phyloP scores from a whole-genome alignment of 2,797 vertebrate species.

The Pseudomugil tenellus region DNA sequence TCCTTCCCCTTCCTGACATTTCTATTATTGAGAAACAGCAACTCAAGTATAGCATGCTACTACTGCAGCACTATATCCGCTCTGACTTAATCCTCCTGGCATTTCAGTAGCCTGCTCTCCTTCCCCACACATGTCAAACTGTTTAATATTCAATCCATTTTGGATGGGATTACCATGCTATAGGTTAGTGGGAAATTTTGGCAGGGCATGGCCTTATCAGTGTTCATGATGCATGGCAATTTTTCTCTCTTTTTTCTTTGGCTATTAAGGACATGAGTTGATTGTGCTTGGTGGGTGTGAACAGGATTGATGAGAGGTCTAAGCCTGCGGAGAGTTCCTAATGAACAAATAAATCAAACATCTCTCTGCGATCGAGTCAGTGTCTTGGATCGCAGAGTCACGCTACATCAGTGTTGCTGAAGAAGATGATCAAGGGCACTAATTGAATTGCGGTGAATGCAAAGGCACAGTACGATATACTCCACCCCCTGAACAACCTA shows the following conservation, averaged over 20 bases:
- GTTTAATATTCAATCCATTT: slow-evolving; percentile 78
- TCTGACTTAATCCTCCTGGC: slow-evolving; percentile 79
- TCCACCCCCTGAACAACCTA: slow-evolving; percentile 62
- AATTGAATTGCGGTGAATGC: slow-evolving; percentile 78
- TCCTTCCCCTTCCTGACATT: slow-evolving; percentile 70
- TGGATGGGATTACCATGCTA: slow-evolving; percentile 64
- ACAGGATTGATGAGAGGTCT: slow-evolving; percentile 74
- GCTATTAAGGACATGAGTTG: slow-evolving; percentile 48
- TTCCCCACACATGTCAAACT: slow-evolving; percentile 63
- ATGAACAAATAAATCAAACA: slow-evolving; percentile 82
- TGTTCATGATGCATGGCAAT: slow-evolving; percentile 55
- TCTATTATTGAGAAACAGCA: slow-evolving; percentile 79
- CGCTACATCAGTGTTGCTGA: slow-evolving; percentile 70
- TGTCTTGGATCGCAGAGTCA: slow-evolving; percentile 60
- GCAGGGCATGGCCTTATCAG: slow-evolving; percentile 59
- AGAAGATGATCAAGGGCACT: slow-evolving; percentile 76
- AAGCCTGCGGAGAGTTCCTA: slow-evolving; percentile 63
- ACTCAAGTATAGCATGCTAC: slow-evolving; percentile 60
- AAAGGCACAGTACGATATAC: slow-evolving; percentile 44
- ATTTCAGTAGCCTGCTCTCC: slow-evolving; percentile 70
- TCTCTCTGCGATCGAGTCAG: slow-evolving; percentile 57
- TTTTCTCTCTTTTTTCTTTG: slow-evolving; percentile 54
- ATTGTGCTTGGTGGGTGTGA: slow-evolving; percentile 70
- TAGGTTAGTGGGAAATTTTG: slow-evolving; percentile 59
- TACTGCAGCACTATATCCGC: slow-evolving; percentile 63